Conservation (phyloP, 2,113 vertebrate species). For the Pygoscelis adeliae region DNA sequence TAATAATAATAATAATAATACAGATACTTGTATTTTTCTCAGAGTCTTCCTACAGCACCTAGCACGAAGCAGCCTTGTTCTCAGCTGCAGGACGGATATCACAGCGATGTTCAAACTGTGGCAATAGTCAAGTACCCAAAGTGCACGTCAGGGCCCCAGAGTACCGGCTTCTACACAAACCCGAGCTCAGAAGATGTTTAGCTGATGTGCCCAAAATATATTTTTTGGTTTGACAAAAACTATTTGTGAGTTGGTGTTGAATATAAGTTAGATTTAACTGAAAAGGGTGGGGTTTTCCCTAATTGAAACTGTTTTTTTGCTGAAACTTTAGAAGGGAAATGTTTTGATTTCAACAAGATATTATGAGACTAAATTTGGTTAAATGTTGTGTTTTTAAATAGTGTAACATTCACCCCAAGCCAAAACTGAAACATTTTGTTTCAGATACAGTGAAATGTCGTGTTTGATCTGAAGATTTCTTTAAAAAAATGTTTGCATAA, state of each 20-base stretch:
- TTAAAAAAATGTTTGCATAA: neutral
- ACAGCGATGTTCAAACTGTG: neutral
- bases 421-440: neutral
- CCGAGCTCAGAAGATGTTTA: neutral
- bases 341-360: conserved; percentile 31
- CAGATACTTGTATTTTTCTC: neutral
- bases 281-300: neutral
- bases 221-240: neutral
- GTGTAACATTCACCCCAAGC: neutral
- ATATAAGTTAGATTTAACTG: neutral
- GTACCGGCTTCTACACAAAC: neutral
- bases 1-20: too few species aligned
- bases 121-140: neutral
- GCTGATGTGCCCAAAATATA: neutral
- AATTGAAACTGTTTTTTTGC: neutral
- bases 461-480: neutral
- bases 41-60: neutral
- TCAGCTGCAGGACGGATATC: neutral
- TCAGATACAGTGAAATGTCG: neutral
- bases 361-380: neutral
- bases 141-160: neutral
- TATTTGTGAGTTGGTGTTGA: neutral
- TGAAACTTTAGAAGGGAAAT: neutral
- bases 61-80: neutral
- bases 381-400: conserved; percentile 25